Evolutionary conservation across 2,113 vertebrate species (phyloP).

Genomic region (Sinocyclocheilus grahami): DNA sequence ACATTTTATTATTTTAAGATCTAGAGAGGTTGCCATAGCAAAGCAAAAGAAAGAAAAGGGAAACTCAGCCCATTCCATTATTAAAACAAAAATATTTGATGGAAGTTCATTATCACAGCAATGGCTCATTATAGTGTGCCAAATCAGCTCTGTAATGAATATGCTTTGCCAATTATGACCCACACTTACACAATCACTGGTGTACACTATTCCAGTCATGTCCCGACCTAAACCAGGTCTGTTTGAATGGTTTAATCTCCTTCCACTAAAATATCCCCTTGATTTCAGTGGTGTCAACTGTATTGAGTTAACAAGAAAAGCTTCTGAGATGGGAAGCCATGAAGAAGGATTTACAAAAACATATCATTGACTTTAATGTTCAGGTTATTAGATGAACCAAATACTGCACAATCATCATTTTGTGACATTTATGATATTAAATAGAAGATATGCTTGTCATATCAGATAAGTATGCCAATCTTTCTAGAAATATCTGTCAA

Average conservation of each 20-base stretch:
- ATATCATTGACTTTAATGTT: neutral
- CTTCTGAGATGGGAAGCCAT: slow-evolving; percentile 1
- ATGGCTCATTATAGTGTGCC: neutral
- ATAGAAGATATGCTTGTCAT: neutral
- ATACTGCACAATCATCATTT: neutral
- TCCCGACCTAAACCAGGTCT: neutral
- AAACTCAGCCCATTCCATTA: neutral
- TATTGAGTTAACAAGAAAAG: slow-evolving; percentile 29
- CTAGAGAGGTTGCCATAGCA: neutral
- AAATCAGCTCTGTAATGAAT: neutral
- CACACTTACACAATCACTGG: neutral
- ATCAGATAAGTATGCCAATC: neutral
- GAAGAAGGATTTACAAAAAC: neutral
- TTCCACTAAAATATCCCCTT: neutral
- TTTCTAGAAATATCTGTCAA: neutral
- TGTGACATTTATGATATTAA: neutral
- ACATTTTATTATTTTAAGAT: neutral
- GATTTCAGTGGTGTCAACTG: slow-evolving; percentile 42
- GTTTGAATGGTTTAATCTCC: neutral
- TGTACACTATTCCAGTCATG: neutral
- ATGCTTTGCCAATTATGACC: slow-evolving; percentile 18
- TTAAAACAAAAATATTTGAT: slow-evolving; percentile 7
- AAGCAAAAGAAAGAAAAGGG: neutral
- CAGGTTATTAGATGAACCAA: neutral
- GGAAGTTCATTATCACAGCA: neutral